A percentile compares a stretch with the other conserved stretches of the same genome.
phyloP scores from a whole-genome alignment of 2,797 vertebrate genomes.

The Apodemus agrarius region DNA sequence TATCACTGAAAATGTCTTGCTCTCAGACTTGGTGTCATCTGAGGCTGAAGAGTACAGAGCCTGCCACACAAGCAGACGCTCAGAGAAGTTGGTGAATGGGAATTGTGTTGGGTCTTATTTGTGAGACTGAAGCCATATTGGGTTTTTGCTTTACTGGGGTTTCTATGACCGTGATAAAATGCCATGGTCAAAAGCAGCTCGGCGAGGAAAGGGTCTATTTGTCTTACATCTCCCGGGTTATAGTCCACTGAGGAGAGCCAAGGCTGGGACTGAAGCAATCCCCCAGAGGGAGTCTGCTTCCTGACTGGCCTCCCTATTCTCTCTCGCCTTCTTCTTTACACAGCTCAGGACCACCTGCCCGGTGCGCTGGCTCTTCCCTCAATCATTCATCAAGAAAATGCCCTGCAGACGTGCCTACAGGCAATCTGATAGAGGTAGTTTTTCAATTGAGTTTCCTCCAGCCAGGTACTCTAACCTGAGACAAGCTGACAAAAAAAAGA shows the following conservation, averaged over 20 bases:
- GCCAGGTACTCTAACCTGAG: background rate
- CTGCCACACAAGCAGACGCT: background rate
- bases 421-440: background rate
- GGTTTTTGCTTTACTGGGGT: background rate
- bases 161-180: background rate
- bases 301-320: background rate
- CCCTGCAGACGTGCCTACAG: background rate
- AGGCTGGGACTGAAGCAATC: background rate
- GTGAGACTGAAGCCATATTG: background rate
- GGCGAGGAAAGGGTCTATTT: background rate
- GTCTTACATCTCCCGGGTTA: background rate
- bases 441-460: background rate
- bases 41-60: background rate
- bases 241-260: background rate
- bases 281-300: background rate
- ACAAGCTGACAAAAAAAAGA: too few relatives aligned
- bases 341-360: background rate
- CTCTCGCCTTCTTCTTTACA: background rate
- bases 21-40: background rate
- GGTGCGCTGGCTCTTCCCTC: background rate
- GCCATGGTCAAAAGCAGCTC: background rate
- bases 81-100: background rate
- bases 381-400: background rate
- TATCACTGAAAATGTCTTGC: too few relatives aligned
- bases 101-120: background rate